Base-by-base conservation (phyloP, 2,797 vertebrate genomes). In the Sebastes vulpes region DNA sequence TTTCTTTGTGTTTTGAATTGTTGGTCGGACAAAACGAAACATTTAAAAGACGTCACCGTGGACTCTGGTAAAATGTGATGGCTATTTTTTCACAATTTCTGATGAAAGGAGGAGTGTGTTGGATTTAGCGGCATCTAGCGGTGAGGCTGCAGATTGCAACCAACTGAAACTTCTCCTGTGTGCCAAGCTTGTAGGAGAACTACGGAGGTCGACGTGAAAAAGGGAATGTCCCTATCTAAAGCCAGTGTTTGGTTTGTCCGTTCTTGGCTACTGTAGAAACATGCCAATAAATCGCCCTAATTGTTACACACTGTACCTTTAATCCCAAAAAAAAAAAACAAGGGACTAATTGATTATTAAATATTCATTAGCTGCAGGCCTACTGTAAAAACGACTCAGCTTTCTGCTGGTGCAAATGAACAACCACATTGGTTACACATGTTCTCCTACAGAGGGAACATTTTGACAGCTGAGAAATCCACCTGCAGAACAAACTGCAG, bases 401-500 rank as follows among this genome's bases (percentile, higher is more conserved):
- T 3, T 20, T 42, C 26, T 29, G 38, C 38, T n/a, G 16, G 16
- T n/a, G 60, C 5, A n/a, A 65, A 65, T 1, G 3, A 38, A 18
- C n/a, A 10, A 11, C 21, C 25, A 9, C 67, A 29, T 12, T 20
- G 14, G 38, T 20, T 21, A 14, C 35, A 70, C 1, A 18, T 50
- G 8, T 50, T 14, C n/a, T 48, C 26, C 38, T 31, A n/a, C 38
- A 48, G n/a, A 18, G 38, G 35, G 9, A 48, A 58, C 56, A 16
- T 71, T 59, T 9, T 18, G 26, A 12, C 38, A 60, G 26, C 67
- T 29, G 10, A 65, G 23, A 35, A 48, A 31, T 11, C n/a, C 58
- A 70, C 25, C 66, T 25, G 48, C 65, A 66, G 29, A 65, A 65
- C 61, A 53, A 64, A 48, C 63, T 29, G 26, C 48, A 65, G 59